phyloP scores from a whole-genome alignment of 2,113 vertebrate genomes.

The Cebus imitator region DNA sequence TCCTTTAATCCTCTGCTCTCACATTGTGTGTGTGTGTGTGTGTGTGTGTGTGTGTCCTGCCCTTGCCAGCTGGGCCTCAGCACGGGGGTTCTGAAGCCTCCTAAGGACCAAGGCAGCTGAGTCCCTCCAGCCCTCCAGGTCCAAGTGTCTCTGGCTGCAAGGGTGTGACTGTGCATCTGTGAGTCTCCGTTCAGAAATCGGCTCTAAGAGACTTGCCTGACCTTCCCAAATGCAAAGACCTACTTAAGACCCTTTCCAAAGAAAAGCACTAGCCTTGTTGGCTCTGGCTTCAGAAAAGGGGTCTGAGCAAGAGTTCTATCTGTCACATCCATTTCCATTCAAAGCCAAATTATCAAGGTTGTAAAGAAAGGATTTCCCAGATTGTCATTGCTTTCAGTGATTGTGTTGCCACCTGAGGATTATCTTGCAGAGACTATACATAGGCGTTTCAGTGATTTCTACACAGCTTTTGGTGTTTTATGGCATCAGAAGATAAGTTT shows the following conservation, averaged over 20 bases:
- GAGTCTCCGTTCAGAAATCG: not conserved
- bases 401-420: not conserved
- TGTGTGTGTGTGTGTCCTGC: not conserved
- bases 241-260: not conserved
- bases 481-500: not conserved
- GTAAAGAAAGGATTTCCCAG: not conserved
- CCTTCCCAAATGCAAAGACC: not conserved
- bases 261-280: not conserved
- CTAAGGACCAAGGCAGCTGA: not conserved
- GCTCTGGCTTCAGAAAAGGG: not conserved
- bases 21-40: not conserved
- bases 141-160: not conserved
- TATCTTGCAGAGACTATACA: not conserved
- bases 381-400: not conserved
- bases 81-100: not conserved
- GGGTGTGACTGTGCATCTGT: not conserved
- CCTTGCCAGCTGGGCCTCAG: not conserved
- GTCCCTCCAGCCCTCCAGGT: not conserved
- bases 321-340: not conserved
- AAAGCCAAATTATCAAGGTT: not conserved
- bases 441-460: slow-evolving; percentile 20
- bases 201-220: not conserved
- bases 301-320: not conserved
- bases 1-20: not conserved
- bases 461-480: not conserved